Base-by-base conservation (phyloP, 2,888 invertebrate genomes). In the Watsonalla cultraria region DNA sequence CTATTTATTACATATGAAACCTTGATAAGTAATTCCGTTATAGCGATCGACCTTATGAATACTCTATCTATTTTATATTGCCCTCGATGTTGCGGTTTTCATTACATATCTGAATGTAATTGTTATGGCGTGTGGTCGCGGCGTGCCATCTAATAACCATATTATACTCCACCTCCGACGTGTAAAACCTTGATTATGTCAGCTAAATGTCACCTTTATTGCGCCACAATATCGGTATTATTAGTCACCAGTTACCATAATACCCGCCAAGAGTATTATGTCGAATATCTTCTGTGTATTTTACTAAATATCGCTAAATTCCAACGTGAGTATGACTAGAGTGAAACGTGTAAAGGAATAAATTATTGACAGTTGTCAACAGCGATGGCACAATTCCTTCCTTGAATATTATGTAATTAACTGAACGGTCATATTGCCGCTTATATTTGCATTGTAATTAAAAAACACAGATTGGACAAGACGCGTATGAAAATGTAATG, bases 91-190 rank as follows among this genome's bases (percentile, higher is more conserved):
- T 87, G 89, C 66, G 88, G 89, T 89, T 85, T 79, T 72, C 76
- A 80, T 82, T 73, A 76, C 65, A 78, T 71, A 72, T 71, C 68
- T 75, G 68, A 67, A 68, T 70, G 79, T 87, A 86, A 90, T 90
- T 79, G 82, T 66, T 70, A 66, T 81, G 89, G 83, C 89, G 73
- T 90, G 90, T 70, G 89, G 90, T 90, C 68, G 76, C 57, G 58
- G 62, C 60, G 73, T 86, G 84, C 81, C 84, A 79, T 86, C 72
- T 75, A 83, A 86, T 86, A 81, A 83, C 69, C 81, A 82, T 81
- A 82, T 24, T 24, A 24, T 80, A 74, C 80, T 77, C 76, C 72
- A 69, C 66, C 65, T 70, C 62, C 70, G 81, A 83, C 82, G 80
- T 71, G 63, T 76, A 59, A 71, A 73, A 68, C 84, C 84, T 85